Evolutionary conservation across 2,113 vertebrate species (phyloP).

Genomic region (Cyphomyrus plagiostoma): DNA sequence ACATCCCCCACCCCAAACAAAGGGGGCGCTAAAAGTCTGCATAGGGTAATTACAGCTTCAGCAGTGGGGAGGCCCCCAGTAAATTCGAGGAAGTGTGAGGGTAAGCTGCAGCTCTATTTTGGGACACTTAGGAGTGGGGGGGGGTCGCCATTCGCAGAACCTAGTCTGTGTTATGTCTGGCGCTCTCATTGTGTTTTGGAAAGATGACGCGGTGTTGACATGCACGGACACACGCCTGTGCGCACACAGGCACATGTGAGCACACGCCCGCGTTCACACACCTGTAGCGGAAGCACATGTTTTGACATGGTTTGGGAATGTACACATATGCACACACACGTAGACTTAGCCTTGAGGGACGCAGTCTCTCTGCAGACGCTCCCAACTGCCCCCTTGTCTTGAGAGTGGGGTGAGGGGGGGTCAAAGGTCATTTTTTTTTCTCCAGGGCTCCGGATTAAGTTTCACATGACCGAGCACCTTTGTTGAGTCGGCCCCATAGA

Average conservation of each 20-base stretch:
- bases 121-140: constrained; percentile 40
- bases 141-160: constrained; percentile 55
- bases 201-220: constrained; percentile 45
- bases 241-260: background rate
- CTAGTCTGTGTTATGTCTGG: constrained; percentile 85
- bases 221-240: background rate
- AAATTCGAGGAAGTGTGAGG: constrained; percentile 58
- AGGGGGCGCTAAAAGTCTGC: background rate
- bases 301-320: background rate
- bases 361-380: constrained; percentile 38
- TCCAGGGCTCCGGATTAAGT: constrained; percentile 69
- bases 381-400: constrained; percentile 55
- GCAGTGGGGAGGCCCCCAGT: constrained; percentile 50
- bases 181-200: constrained; percentile 58
- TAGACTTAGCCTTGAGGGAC: constrained; percentile 26
- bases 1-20: background rate
- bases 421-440: constrained; percentile 78
- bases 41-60: constrained; percentile 56
- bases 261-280: background rate
- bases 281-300: background rate
- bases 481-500: constrained; percentile 72
- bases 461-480: constrained; percentile 81
- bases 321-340: constrained; percentile 35
- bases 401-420: constrained; percentile 63
- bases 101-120: constrained; percentile 49